phyloP scores from a whole-genome alignment of 2,797 vertebrate genomes.

The Denticeps clupeoides region DNA sequence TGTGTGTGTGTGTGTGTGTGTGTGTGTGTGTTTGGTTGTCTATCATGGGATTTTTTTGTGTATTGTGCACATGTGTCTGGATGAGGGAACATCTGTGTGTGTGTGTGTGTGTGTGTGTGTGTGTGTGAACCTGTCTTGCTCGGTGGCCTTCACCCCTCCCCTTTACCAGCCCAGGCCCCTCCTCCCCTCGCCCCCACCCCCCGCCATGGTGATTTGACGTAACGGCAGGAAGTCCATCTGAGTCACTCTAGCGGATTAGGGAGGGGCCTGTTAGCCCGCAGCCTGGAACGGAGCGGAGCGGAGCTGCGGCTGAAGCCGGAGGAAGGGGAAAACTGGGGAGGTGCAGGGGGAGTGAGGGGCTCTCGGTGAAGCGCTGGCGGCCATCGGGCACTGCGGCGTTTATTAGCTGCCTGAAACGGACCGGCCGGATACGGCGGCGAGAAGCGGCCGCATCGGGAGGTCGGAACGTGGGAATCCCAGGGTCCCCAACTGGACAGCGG shows the following conservation, averaged over 20 bases:
- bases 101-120: not conserved
- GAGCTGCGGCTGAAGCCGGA: not conserved
- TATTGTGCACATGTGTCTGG: conserved; percentile 2
- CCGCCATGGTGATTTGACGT: conserved; percentile 7
- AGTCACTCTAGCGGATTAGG: conserved; percentile 26
- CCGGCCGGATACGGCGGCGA: too few species aligned
- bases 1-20: not conserved
- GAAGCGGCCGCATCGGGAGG: too few species aligned
- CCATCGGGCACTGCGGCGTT: too few species aligned
- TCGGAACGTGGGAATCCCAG: too few species aligned
- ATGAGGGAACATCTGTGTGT: not conserved
- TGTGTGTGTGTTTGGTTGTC: not conserved
- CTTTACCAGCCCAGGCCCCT: not conserved
- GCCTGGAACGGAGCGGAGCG: not conserved
- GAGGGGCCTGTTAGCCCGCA: conserved; percentile 13
- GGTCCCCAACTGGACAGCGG: too few species aligned
- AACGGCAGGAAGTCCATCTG: conserved; percentile 36
- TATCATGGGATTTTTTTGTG: not conserved
- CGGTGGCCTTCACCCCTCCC: not conserved
- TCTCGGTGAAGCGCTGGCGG: too few species aligned
- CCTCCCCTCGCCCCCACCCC: not conserved
- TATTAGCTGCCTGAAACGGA: too few species aligned
- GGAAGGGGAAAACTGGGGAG: too few species aligned
- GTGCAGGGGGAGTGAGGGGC: too few species aligned
- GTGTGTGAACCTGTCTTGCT: not conserved